phyloP scores from a whole-genome alignment of 2,113 vertebrate species.

The Heterochromis multidens region DNA sequence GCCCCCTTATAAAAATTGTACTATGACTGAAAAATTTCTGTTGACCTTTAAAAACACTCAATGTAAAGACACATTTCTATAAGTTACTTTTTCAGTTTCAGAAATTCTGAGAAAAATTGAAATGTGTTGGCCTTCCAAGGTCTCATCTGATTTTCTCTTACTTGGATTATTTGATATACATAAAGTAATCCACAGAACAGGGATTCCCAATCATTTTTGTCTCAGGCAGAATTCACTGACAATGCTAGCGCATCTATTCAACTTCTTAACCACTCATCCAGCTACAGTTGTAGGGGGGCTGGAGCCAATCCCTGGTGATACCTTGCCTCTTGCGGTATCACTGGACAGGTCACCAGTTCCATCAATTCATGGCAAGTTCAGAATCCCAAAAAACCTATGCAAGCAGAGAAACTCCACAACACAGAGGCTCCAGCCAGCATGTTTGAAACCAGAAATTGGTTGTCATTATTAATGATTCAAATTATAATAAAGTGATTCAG shows the following conservation, averaged over 20 bases:
- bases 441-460: neutral
- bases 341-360: neutral
- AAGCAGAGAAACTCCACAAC: neutral
- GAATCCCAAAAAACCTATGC: neutral
- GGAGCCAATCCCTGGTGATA: neutral
- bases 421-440: neutral
- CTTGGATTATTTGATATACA: neutral
- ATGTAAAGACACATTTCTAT: neutral
- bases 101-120: neutral
- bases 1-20: neutral
- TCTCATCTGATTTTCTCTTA: neutral
- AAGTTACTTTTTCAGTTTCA: accelerated
- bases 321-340: no score
- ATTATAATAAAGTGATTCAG: neutral
- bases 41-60: neutral
- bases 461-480: neutral
- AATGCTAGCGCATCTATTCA: neutral
- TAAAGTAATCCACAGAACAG: neutral
- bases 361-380: neutral
- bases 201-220: neutral
- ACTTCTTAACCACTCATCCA: no score
- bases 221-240: neutral
- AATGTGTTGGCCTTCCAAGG: neutral
- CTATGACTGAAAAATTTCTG: neutral
- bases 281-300: no score